A percentile compares a stretch with the other conserved stretches of the same genome.
These are phyloP conservation scores for Siniperca obscura DNA, from an alignment of 2,797 vertebrate species.

Conservation along the genomic window DNA sequence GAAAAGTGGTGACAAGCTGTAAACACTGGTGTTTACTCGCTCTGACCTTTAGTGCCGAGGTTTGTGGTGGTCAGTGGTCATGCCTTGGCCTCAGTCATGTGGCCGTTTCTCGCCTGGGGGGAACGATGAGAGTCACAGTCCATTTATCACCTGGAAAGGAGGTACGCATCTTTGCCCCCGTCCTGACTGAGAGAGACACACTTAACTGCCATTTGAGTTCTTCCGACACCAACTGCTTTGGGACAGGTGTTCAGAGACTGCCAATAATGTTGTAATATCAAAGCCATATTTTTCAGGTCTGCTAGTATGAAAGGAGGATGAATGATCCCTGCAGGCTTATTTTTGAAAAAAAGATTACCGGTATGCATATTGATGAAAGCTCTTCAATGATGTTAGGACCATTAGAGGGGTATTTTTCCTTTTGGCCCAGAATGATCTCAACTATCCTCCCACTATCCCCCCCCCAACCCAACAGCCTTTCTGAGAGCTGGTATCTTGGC, in stretches of 20 bases:
- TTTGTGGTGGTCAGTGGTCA: slow-evolving; percentile 53
- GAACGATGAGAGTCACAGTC: slow-evolving; percentile 50
- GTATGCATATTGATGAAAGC: slow-evolving; percentile 81
- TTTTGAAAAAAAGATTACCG: slow-evolving; percentile 65
- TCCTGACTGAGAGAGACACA: slow-evolving; percentile 45
- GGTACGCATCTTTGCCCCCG: slow-evolving; percentile 45
- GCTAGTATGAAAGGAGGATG: slow-evolving; percentile 72
- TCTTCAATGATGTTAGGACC: slow-evolving; percentile 76
- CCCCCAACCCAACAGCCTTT: slow-evolving; percentile 87
- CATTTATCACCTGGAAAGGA: slow-evolving; percentile 70
- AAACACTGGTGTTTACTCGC: slow-evolving; percentile 44
- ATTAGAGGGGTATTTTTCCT: slow-evolving; percentile 76
- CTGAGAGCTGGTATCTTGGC: slow-evolving; percentile 83
- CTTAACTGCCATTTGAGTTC: slow-evolving; percentile 60
- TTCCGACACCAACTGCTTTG: slow-evolving; percentile 54
- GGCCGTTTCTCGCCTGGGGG: slow-evolving; percentile 46
- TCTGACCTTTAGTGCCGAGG: slow-evolving; percentile 63
- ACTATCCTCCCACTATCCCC: slow-evolving; percentile 74
- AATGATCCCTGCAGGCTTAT: slow-evolving; percentile 77
- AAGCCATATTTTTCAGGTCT: slow-evolving; percentile 77
- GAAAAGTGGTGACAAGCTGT: slow-evolving; percentile 46
- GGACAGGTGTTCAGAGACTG: slow-evolving; percentile 70
- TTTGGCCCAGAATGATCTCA: slow-evolving; percentile 74
- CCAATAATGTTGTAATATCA: slow-evolving; percentile 76
- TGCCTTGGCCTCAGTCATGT: slow-evolving; percentile 40